Percentiles rank a stretch among this genome's conserved stretches.
These are phyloP conservation scores for Chrysotoxum bicinctum DNA, from an alignment of 2,888 invertebrate species.

Conservation along the genomic window DNA sequence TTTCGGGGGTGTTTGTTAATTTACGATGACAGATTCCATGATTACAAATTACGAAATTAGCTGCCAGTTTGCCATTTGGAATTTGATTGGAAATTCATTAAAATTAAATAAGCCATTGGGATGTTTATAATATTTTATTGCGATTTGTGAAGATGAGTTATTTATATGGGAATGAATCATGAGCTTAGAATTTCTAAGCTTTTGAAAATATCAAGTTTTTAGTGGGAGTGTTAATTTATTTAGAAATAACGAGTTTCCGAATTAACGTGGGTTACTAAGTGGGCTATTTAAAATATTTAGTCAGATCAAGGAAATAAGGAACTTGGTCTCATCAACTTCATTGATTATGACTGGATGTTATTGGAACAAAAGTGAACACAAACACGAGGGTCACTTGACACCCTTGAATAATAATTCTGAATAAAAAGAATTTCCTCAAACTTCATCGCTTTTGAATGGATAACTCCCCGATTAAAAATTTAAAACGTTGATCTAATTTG, in stretches of 20 bases:
- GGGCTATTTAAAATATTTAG: too few species aligned
- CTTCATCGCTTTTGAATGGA: too few species aligned
- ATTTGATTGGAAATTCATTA: slow-evolving; percentile 49
- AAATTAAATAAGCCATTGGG: slow-evolving; percentile 30
- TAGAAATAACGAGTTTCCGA: background rate
- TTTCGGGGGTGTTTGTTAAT: slow-evolving; percentile 65
- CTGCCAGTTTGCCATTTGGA: slow-evolving; percentile 35
- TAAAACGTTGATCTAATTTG: too few species aligned
- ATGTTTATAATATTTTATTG: slow-evolving; percentile 7
- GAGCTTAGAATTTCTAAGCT: background rate
- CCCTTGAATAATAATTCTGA: too few species aligned
- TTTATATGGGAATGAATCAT: slow-evolving; percentile 12
- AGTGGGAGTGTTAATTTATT: background rate
- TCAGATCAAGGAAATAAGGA: too few species aligned
- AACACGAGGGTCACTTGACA: background rate
- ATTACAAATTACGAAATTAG: slow-evolving; percentile 68
- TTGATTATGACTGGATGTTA: too few species aligned
- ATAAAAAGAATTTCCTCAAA: too few species aligned
- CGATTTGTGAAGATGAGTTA: slow-evolving; percentile 28
- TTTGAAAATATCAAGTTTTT: slow-evolving; percentile 8
- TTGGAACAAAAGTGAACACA: background rate
- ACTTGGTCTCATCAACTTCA: too few species aligned
- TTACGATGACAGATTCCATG: slow-evolving; percentile 65
- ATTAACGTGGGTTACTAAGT: background rate
- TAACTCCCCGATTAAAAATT: too few species aligned